Percentiles rank a stretch among this genome's conserved stretches.
These are phyloP conservation scores for Artemia sinica DNA, from an alignment of 2,888 invertebrate species.

Conservation along the genomic window DNA sequence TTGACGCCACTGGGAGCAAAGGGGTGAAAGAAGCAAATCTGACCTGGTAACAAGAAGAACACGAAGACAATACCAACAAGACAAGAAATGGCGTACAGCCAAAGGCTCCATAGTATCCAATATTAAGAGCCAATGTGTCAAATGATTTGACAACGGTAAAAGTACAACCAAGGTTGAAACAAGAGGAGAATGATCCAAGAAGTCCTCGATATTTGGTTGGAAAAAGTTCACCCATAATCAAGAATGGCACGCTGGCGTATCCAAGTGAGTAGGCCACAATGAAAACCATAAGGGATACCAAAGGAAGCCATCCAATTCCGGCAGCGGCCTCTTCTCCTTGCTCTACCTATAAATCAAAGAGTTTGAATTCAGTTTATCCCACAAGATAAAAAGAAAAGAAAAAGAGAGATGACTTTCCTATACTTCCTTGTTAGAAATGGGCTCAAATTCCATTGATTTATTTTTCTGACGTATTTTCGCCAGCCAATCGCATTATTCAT, in stretches of 20 bases:
- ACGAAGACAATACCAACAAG: constrained; percentile 20
- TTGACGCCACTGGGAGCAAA: too few species aligned
- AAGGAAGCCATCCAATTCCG: constrained; percentile 49
- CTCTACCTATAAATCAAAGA: not conserved
- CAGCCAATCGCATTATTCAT: too few species aligned
- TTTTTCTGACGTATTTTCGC: too few species aligned
- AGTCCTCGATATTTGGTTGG: constrained; percentile 40
- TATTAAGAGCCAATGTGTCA: constrained; percentile 16
- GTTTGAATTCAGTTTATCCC: too few species aligned
- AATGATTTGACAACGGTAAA: constrained; percentile 21
- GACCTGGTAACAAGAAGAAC: constrained; percentile 30
- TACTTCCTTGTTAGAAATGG: too few species aligned
- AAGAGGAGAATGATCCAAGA: constrained; percentile 21
- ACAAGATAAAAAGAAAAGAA: too few species aligned
- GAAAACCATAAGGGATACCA: constrained; percentile 53
- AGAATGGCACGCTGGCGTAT: constrained; percentile 65
- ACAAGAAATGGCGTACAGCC: constrained; percentile 21
- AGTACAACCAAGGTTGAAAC: constrained; percentile 21
- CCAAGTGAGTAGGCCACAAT: constrained; percentile 63
- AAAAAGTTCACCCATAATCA: constrained; percentile 63
- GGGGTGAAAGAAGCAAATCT: not conserved
- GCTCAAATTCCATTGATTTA: too few species aligned
- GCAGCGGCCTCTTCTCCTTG: constrained; percentile 22
- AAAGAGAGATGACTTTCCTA: too few species aligned
- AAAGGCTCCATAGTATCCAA: constrained; percentile 21